Percentiles rank a stretch among this genome's conserved stretches.
Conservation (phyloP, 2,797 vertebrate species). For the Psittacula echo region DNA sequence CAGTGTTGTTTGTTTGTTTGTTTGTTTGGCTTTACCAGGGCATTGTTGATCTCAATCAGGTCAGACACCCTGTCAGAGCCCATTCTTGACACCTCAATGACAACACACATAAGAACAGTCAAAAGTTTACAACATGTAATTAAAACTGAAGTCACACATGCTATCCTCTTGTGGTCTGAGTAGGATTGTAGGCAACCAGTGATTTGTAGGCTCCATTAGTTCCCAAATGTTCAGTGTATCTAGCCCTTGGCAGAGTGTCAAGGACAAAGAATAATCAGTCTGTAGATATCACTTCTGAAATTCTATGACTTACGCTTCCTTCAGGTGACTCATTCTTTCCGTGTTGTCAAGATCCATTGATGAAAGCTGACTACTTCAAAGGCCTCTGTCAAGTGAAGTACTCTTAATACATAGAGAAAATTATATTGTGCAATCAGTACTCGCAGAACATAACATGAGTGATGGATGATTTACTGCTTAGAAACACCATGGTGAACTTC, state of each 20-base stretch:
- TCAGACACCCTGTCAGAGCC: conserved; percentile 58
- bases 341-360: conserved; percentile 74
- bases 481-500: neutral
- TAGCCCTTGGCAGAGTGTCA: conserved; percentile 78
- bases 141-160: conserved; percentile 68
- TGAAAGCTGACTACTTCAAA: conserved; percentile 75
- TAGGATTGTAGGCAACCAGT: conserved; percentile 56
- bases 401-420: conserved; percentile 52
- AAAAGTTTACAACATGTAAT: conserved; percentile 73
- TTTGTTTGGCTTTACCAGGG: conserved; percentile 14
- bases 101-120: conserved; percentile 68
- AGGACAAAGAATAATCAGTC: conserved; percentile 78
- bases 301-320: conserved; percentile 59
- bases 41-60: conserved; percentile 64
- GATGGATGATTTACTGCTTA: conserved; percentile 42
- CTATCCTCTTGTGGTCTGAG: conserved; percentile 46
- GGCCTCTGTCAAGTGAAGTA: conserved; percentile 66
- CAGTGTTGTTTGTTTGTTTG: neutral
- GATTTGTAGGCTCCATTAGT: conserved; percentile 79
- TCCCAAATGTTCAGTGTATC: conserved; percentile 71
- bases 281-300: conserved; percentile 75
- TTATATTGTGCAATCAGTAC: conserved; percentile 35
- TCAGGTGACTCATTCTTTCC: conserved; percentile 76
- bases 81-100: conserved; percentile 61
- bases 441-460: conserved; percentile 32